Conservation (phyloP, 2,888 invertebrate species). For the Lamellibrachia satsuma region DNA sequence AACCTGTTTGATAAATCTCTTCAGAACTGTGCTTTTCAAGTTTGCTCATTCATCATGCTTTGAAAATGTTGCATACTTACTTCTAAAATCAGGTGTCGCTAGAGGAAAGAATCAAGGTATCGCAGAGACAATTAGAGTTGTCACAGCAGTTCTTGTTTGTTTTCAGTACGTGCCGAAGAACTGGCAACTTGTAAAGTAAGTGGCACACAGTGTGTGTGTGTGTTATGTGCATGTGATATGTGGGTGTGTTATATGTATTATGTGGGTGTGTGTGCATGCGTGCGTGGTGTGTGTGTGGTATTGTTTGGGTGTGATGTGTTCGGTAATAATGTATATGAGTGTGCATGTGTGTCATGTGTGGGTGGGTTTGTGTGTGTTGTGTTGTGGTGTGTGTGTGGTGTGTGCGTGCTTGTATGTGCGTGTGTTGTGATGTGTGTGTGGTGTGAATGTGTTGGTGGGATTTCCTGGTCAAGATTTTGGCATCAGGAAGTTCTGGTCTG, state of each 20-base stretch:
- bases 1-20: neutral
- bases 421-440: too few relatives aligned
- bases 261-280: neutral
- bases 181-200: slow-evolving; percentile 56
- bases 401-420: neutral
- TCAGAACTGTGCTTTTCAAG: neutral
- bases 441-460: too few relatives aligned
- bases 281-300: neutral
- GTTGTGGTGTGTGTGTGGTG: neutral
- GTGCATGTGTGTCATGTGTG: neutral
- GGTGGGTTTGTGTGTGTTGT: neutral
- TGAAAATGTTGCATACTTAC: neutral
- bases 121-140: too few relatives aligned
- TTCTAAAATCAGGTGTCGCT: neutral
- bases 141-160: slow-evolving; percentile 32
- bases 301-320: neutral
- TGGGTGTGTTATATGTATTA: slow-evolving; percentile 18
- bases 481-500: too few relatives aligned
- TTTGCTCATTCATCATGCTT: neutral
- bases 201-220: neutral
- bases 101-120: neutral
- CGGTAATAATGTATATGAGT: neutral
- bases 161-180: slow-evolving; percentile 57
- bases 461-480: too few relatives aligned
- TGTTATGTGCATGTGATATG: neutral